Evolutionary conservation across 1,140 invertebrate genomes (phyloP).

Genomic region (Brachionus paranguensis): DNA sequence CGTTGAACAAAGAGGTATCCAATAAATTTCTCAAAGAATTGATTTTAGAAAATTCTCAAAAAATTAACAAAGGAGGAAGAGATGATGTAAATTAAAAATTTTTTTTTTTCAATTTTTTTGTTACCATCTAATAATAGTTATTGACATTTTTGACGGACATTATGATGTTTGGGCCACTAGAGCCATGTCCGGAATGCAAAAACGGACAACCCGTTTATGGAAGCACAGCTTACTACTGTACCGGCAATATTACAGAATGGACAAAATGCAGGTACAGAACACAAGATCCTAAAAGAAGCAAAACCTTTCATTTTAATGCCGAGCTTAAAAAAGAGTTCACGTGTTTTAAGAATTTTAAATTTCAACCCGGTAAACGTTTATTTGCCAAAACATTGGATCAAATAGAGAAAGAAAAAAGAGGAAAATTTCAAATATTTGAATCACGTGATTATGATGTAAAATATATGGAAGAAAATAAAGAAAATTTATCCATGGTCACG

Average conservation of each 20-base stretch:
- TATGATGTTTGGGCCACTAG: slow-evolving; percentile 69
- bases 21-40: slow-evolving; percentile 60
- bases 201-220: slow-evolving; percentile 56
- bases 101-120: background rate
- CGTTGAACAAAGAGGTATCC: slow-evolving; percentile 55
- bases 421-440: background rate
- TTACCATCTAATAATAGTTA: background rate
- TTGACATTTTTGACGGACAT: slow-evolving; percentile 61
- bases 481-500: background rate
- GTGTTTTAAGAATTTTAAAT: slow-evolving; percentile 41
- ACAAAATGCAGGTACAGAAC: slow-evolving; percentile 73
- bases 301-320: slow-evolving; percentile 59
- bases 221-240: slow-evolving; percentile 72
- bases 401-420: background rate
- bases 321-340: slow-evolving; percentile 66
- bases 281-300: slow-evolving; percentile 65
- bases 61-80: slow-evolving; percentile 63
- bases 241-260: slow-evolving; percentile 79
- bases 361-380: background rate
- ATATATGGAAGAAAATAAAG: background rate
- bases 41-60: slow-evolving; percentile 65
- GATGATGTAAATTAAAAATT: slow-evolving; percentile 58
- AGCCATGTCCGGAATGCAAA: slow-evolving; percentile 71
- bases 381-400: slow-evolving; percentile 1
- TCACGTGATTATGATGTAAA: background rate